These are phyloP conservation scores for Pluvianellus socialis DNA, from an alignment of 2,113 vertebrate species.

Conservation along the genomic window DNA sequence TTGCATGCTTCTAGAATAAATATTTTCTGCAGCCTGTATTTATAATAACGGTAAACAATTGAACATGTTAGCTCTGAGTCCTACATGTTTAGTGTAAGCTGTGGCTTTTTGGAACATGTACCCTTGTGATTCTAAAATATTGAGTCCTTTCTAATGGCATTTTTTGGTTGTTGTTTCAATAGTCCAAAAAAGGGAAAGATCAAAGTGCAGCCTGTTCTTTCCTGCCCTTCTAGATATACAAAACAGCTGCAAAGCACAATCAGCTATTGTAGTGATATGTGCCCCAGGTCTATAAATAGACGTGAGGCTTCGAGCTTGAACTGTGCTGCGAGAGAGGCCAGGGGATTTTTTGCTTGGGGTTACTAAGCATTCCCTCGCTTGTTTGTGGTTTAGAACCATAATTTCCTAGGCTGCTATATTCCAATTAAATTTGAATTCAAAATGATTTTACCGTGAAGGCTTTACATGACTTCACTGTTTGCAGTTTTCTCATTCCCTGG, in stretches of 20 bases:
- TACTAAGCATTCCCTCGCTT: slow-evolving; percentile 24
- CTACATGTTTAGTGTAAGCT: neutral
- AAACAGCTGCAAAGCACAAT: slow-evolving; percentile 72
- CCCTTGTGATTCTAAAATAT: slow-evolving; percentile 50
- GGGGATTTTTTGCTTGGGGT: slow-evolving; percentile 63
- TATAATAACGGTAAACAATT: slow-evolving; percentile 43
- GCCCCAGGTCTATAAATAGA: slow-evolving; percentile 71
- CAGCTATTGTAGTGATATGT: slow-evolving; percentile 68
- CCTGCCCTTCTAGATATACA: slow-evolving; percentile 65
- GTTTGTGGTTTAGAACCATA: slow-evolving; percentile 49
- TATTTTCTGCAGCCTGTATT: slow-evolving; percentile 46
- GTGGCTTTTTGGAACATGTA: slow-evolving; percentile 31
- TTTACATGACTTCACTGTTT: neutral
- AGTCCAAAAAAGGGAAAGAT: slow-evolving; percentile 73
- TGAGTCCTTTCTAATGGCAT: slow-evolving; percentile 62
- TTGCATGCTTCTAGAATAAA: slow-evolving; percentile 45
- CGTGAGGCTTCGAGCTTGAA: neutral
- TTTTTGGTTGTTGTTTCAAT: slow-evolving; percentile 74
- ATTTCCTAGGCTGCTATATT: slow-evolving; percentile 42
- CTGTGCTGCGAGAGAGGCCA: slow-evolving; percentile 46
- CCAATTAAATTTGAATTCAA: neutral
- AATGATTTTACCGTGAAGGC: neutral
- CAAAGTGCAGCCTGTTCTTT: slow-evolving; percentile 71
- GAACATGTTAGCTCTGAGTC: neutral
- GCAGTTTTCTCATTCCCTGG: neutral